Base-by-base conservation (phyloP, 2,113 vertebrate species). In the Eulemur macaco region DNA sequence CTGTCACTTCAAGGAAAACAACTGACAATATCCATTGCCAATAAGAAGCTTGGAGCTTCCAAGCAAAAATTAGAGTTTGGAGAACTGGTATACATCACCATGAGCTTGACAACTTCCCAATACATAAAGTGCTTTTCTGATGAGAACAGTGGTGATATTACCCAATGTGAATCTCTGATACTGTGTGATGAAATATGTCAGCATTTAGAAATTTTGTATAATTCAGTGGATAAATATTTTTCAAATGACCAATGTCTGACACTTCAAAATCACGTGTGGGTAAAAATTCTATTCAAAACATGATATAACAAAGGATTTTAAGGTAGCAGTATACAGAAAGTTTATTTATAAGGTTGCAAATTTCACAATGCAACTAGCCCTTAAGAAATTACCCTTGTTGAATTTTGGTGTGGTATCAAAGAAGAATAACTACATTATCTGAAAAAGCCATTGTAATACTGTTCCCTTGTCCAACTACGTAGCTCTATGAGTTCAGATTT, bases 251-350 rank as follows among this genome's bases (percentile, higher is more conserved):
- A 23, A 45, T 27, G 13, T 25, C 37, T 54, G 34, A 89, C 50
- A 60, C 47, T 52, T 21, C 66, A 37, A 92, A 94, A 73, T 27
- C 47, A n/a, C 4, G 7, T 15, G 21, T 80, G 27, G 34, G 8
- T 73, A 42, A 92, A 58, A 56, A 14, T 94, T 90, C n/a, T 37
- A 76, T 39, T 93, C 23, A 56, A 81, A 95, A 66, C 47, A 91
- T 78, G 63, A 42, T 29, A 37, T 2, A 52, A 23, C 42, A 31
- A 17, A 83, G 37, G 14, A 50, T 85, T 92, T 78, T 77, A 37
- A 80, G 25, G 14, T 34, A 50, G 45, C 14, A 7, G 34, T 17
- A 15, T 34, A 31, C 12, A 1, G 29, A 39, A 47, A 83, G 34
- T 31, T 60, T 81, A n/a, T 25, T 86, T 50, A 66, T 74, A 56